Percentiles rank a stretch among this genome's conserved stretches.
phyloP scores from a whole-genome alignment of 2,113 vertebrate species.

The Microcebus tavaratra region DNA sequence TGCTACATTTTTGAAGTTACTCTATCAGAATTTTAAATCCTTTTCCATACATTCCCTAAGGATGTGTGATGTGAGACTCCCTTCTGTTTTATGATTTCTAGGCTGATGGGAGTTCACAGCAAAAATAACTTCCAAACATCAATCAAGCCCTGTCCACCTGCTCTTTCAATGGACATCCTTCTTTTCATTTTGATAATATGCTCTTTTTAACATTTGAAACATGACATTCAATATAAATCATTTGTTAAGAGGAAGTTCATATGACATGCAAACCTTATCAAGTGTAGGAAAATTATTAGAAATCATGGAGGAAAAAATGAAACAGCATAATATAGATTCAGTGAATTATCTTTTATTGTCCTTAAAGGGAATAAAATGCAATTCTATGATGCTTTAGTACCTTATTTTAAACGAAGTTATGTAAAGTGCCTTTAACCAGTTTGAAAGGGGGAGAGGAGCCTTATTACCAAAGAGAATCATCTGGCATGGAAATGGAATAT shows the following conservation, averaged over 20 bases:
- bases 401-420: background rate
- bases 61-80: slow-evolving; percentile 74
- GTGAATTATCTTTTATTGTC: slow-evolving; percentile 19
- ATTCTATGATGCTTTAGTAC: background rate
- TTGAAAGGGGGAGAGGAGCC: background rate
- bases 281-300: slow-evolving; percentile 68
- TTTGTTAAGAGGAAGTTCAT: slow-evolving; percentile 60
- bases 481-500: background rate
- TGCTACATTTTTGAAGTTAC: slow-evolving; percentile 77
- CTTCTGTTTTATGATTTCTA: slow-evolving; percentile 81
- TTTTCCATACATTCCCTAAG: slow-evolving; percentile 79
- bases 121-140: slow-evolving; percentile 76
- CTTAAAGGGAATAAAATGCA: slow-evolving; percentile 28
- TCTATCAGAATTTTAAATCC: slow-evolving; percentile 84
- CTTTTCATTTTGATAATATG: slow-evolving; percentile 74
- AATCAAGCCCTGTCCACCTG: slow-evolving; percentile 62
- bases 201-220: slow-evolving; percentile 80
- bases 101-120: slow-evolving; percentile 79
- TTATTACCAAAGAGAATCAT: background rate
- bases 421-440: background rate
- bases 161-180: slow-evolving; percentile 72
- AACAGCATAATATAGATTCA: slow-evolving; percentile 41
- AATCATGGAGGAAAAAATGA: slow-evolving; percentile 61
- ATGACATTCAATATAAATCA: slow-evolving; percentile 67
- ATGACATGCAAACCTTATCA: slow-evolving; percentile 40